These are phyloP conservation scores for Bovichtus diacanthus DNA, from an alignment of 2,797 vertebrate genomes.

Conservation along the genomic window DNA sequence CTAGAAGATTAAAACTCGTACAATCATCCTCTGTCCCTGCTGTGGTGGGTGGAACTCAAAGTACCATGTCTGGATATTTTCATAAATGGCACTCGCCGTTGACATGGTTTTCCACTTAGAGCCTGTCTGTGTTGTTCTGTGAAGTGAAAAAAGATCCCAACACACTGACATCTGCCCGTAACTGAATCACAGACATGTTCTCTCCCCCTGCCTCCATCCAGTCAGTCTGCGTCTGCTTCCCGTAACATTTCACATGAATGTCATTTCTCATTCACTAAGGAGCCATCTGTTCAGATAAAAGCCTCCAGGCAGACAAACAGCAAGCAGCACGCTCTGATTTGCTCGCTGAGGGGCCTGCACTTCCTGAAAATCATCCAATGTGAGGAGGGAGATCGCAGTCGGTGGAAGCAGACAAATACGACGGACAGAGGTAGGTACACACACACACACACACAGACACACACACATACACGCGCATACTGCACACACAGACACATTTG, in stretches of 20 bases:
- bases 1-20: slow-evolving; percentile 28
- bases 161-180: slow-evolving; percentile 62
- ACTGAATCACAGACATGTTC: slow-evolving; percentile 57
- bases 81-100: not conserved
- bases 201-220: slow-evolving; percentile 38
- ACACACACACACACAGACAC: too few species aligned
- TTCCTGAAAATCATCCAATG: slow-evolving; percentile 56
- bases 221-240: slow-evolving; percentile 56
- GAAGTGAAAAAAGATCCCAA: slow-evolving; percentile 32
- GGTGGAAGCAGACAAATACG: not conserved
- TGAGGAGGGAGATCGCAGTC: not conserved
- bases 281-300: slow-evolving; percentile 72
- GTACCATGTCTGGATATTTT: slow-evolving; percentile 9
- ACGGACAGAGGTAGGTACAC: not conserved
- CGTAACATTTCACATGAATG: slow-evolving; percentile 68
- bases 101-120: slow-evolving; percentile 74
- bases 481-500: too few species aligned
- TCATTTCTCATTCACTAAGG: slow-evolving; percentile 74
- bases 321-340: slow-evolving; percentile 42
- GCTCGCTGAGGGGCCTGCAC: slow-evolving; percentile 20
- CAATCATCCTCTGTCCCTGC: not conserved
- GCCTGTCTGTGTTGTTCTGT: slow-evolving; percentile 28
- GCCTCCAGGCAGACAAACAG: slow-evolving; percentile 58
- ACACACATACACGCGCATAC: too few species aligned
- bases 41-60: slow-evolving; percentile 8